Base-by-base conservation (phyloP, 1,140 invertebrate genomes). In the Drosophila ambigua region DNA sequence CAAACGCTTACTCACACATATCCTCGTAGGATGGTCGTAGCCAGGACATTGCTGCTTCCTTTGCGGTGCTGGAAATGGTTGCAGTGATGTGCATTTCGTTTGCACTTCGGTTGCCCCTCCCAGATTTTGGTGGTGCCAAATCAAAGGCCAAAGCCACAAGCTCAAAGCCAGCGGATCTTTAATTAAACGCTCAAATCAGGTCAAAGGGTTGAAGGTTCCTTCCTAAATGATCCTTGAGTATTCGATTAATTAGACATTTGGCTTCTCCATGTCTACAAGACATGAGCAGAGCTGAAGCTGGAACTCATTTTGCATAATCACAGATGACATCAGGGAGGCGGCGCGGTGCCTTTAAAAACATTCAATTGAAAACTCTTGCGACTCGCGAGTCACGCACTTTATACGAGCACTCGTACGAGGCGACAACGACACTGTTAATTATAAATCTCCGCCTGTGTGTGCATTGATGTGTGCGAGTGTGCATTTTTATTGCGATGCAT, bases 161-260 rank as follows among this genome's bases (percentile, higher is more conserved):
- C 24, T 41, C 46, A 46, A 71, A 63, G 59, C 39, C 39, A 59
- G 49, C 49, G 72, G 55, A 26, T 76, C 75, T 76, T 76, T 76
- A 65, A 76, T 76, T 76, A 68, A 62, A 67, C 64, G 73, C 52
- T 50, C 55, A 61, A 71, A 76, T 68, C 52, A 68, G 72, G 72
- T 76, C 63, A 60, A 68, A 75, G 63, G 63, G 51, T 50, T 58
- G 66, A 74, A 45, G 72, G 15, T 5, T 16, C 54, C 52, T 43
- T 23, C 39, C 24, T 23, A 31, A 50, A 53, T 54, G 53, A 31
- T 46, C 9, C 8, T n/a, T 20, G 49, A 53, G 60, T 60, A 61
- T 78, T 87, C 78, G 66, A 85, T 85, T 87, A 87, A 85, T 85
- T 87, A 82, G 82, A 82, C 66, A 60, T 71, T 79, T 83, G 41